Percentiles rank a stretch among this genome's conserved stretches.
These are phyloP conservation scores for Ammodytes marinus DNA, from an alignment of 2,113 vertebrate genomes.

Conservation along the genomic window DNA sequence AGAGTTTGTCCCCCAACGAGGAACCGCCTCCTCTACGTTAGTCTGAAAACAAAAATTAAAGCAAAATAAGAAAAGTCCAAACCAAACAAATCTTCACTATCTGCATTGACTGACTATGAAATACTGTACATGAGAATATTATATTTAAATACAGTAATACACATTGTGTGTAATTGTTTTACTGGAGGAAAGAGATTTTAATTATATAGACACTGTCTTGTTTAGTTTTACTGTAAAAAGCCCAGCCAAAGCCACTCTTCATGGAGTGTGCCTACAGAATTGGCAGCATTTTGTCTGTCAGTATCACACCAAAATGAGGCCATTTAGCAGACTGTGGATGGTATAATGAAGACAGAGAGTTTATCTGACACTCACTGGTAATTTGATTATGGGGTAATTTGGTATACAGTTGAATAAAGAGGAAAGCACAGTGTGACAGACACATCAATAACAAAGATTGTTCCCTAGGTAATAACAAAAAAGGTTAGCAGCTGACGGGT, in stretches of 20 bases:
- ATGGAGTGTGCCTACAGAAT: not conserved
- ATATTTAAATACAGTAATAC: not conserved
- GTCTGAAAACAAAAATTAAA: conserved; percentile 63
- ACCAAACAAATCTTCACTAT: not conserved
- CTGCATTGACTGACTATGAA: not conserved
- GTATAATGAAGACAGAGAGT: conserved; percentile 17
- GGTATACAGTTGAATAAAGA: not conserved
- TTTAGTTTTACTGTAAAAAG: not conserved
- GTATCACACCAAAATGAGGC: conserved; percentile 11
- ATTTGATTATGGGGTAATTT: conserved; percentile 13
- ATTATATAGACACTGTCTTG: not conserved
- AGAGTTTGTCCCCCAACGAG: conserved; percentile 80
- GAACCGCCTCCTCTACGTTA: conserved; percentile 69
- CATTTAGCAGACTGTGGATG: not conserved
- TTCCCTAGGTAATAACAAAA: conserved; percentile 48
- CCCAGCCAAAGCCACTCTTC: conserved; percentile 1
- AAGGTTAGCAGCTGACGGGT: conserved; percentile 60
- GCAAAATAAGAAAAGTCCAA: not conserved
- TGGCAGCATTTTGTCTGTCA: not conserved
- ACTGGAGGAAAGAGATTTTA: not conserved
- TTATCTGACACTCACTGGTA: not conserved
- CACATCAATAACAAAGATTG: conserved; percentile 45
- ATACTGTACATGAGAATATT: not conserved
- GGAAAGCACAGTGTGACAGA: conserved; percentile 15
- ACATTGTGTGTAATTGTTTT: not conserved